phyloP scores from a whole-genome alignment of 2,888 invertebrate genomes.

The Lysandra bellargus region DNA sequence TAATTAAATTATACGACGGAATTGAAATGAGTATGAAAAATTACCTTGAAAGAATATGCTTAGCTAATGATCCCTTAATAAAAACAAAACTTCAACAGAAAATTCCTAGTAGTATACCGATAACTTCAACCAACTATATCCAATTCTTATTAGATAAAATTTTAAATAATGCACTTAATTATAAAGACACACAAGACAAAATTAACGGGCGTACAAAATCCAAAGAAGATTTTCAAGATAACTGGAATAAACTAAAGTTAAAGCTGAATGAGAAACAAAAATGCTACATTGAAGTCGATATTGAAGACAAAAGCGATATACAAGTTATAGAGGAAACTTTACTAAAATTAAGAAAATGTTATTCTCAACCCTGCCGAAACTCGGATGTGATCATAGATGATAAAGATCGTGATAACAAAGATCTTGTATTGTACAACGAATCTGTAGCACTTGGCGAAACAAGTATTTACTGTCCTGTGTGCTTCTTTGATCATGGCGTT shows the following conservation, averaged over 20 bases:
- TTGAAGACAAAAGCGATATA: constrained; percentile 66
- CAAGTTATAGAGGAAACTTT: constrained; percentile 62
- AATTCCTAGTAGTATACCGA: constrained; percentile 37
- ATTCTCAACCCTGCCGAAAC: constrained; percentile 51
- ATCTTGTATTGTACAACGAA: constrained; percentile 56
- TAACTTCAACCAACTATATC: constrained; percentile 43
- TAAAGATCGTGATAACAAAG: constrained; percentile 52
- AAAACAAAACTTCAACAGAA: constrained; percentile 52
- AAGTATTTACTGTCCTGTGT: constrained; percentile 81
- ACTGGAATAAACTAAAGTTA: constrained; percentile 62
- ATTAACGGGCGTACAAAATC: constrained; percentile 50
- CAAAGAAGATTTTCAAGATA: constrained; percentile 62
- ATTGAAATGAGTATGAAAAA: constrained; percentile 55
- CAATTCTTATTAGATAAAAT: constrained; percentile 50
- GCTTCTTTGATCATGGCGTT: constrained; percentile 74
- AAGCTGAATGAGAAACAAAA: constrained; percentile 66
- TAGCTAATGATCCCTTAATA: constrained; percentile 59
- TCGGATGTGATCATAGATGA: constrained; percentile 54
- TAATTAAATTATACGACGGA: constrained; percentile 59
- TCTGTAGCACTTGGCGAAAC: constrained; percentile 78
- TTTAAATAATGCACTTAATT: constrained; percentile 40
- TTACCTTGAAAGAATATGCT: constrained; percentile 53
- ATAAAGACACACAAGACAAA: constrained; percentile 37
- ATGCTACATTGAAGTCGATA: constrained; percentile 68
- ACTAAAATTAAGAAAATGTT: constrained; percentile 59